phyloP scores from a whole-genome alignment of 2,113 vertebrate species.

The Gadus chalcogrammus region DNA sequence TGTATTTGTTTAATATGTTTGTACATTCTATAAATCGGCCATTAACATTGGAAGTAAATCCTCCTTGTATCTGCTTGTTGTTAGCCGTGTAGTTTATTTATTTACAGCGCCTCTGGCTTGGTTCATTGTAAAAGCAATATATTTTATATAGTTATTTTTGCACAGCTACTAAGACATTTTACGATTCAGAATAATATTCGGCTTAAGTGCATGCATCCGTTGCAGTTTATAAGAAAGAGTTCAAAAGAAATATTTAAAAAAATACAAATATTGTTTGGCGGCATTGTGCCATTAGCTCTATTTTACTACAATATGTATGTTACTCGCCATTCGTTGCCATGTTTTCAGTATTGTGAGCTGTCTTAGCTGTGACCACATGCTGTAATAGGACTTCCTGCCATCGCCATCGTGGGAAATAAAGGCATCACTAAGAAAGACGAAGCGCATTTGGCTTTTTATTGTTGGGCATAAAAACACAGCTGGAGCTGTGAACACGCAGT shows the following conservation, averaged over 20 bases:
- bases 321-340: conserved; percentile 70
- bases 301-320: conserved; percentile 69
- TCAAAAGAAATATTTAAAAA: conserved; percentile 47
- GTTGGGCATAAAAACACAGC: background rate
- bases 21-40: conserved; percentile 73
- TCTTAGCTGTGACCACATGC: conserved; percentile 73
- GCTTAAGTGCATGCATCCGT: conserved; percentile 70
- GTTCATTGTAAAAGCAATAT: conserved; percentile 87
- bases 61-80: conserved; percentile 72
- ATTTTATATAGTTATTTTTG: conserved; percentile 95
- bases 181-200: conserved; percentile 61
- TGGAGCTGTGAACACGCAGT: background rate
- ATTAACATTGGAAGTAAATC: conserved; percentile 65
- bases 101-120: conserved; percentile 81
- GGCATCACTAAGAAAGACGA: conserved; percentile 50
- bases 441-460: conserved; percentile 31
- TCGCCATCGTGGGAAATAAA: conserved; percentile 69
- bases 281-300: conserved; percentile 58
- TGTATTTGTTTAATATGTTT: conserved; percentile 74
- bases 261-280: conserved; percentile 47
- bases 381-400: conserved; percentile 71
- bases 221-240: conserved; percentile 72
- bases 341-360: conserved; percentile 76
- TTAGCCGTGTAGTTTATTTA: conserved; percentile 89
- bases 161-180: conserved; percentile 84